phyloP scores from a whole-genome alignment of 2,797 vertebrate genomes.

The Pseudochirops corinnae region DNA sequence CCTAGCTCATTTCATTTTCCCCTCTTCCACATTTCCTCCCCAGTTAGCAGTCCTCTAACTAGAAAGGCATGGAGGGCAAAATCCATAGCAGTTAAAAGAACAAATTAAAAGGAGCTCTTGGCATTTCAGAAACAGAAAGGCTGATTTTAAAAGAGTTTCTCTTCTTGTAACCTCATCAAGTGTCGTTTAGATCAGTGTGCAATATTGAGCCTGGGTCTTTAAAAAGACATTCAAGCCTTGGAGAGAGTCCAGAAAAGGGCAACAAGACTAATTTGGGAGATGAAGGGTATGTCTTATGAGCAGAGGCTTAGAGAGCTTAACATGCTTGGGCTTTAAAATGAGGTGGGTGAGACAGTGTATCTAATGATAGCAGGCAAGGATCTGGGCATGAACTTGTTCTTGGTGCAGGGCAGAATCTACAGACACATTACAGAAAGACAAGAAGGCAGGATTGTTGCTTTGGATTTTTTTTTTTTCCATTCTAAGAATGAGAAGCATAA shows the following conservation, averaged over 20 bases:
- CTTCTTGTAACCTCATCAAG: conserved; percentile 28
- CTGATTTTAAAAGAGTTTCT: conserved; percentile 24
- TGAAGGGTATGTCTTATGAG: conserved; percentile 79
- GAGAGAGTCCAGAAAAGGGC: conserved; percentile 75
- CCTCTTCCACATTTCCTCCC: background rate
- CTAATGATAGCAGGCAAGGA: conserved; percentile 69
- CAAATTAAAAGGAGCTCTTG: conserved; percentile 21
- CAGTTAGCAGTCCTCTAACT: background rate
- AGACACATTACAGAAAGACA: conserved; percentile 69
- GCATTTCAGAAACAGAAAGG: background rate
- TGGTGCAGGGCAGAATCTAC: conserved; percentile 67
- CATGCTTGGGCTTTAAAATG: conserved; percentile 79
- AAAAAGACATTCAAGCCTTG: conserved; percentile 78
- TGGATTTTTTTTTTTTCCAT: conserved; percentile 56
- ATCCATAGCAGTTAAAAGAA: conserved; percentile 7
- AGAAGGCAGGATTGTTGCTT: conserved; percentile 22
- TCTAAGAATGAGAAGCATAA: conserved; percentile 49
- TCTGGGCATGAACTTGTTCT: conserved; percentile 72
- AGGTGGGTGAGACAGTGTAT: conserved; percentile 73
- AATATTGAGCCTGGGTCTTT: conserved; percentile 69
- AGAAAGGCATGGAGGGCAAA: background rate
- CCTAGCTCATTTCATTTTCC: background rate
- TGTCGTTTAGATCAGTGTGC: conserved; percentile 68
- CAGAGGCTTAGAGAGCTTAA: conserved; percentile 78
- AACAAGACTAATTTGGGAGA: conserved; percentile 81